These are phyloP conservation scores for Sarcophaga carnaria DNA, from an alignment of 2,888 invertebrate species.

Conservation along the genomic window DNA sequence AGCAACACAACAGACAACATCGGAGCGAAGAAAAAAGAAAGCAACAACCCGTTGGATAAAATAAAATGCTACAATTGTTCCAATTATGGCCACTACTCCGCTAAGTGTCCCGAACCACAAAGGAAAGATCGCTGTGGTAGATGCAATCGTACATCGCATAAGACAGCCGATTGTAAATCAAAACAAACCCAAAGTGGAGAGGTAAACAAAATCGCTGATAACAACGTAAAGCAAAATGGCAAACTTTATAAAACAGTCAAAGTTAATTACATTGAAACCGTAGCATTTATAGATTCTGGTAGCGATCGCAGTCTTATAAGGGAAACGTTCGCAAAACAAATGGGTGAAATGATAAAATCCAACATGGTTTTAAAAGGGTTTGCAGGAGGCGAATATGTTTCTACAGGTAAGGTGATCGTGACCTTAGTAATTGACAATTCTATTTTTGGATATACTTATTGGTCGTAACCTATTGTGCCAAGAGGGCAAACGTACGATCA, in stretches of 20 bases:
- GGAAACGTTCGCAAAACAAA: background rate
- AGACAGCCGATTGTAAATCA: slow-evolving; percentile 22
- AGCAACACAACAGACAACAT: background rate
- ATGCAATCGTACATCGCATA: slow-evolving; percentile 37
- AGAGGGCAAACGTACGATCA: slow-evolving; percentile 15
- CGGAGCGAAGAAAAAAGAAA: background rate
- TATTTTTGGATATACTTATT: background rate
- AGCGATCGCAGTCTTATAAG: slow-evolving; percentile 21
- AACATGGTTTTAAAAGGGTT: slow-evolving; percentile 18
- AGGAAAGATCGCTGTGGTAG: slow-evolving; percentile 14
- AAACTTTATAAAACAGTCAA: too few species aligned
- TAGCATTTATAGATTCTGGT: background rate
- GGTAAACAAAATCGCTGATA: slow-evolving; percentile 22
- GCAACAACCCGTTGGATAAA: background rate
- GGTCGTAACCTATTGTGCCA: slow-evolving; percentile 25
- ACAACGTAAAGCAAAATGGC: too few species aligned
- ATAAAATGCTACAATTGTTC: slow-evolving; percentile 10
- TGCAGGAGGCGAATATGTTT: slow-evolving; percentile 31
- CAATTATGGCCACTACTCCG: background rate
- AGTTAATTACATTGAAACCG: background rate
- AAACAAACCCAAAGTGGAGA: slow-evolving; percentile 24
- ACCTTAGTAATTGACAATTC: slow-evolving; percentile 47
- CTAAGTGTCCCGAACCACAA: slow-evolving; percentile 41
- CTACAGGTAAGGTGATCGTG: slow-evolving; percentile 44
- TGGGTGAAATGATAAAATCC: background rate